Evolutionary conservation across 2,888 invertebrate genomes (phyloP), one percentile per base, ranked within the genome.

Genomic region (Apamea crenata): DNA sequence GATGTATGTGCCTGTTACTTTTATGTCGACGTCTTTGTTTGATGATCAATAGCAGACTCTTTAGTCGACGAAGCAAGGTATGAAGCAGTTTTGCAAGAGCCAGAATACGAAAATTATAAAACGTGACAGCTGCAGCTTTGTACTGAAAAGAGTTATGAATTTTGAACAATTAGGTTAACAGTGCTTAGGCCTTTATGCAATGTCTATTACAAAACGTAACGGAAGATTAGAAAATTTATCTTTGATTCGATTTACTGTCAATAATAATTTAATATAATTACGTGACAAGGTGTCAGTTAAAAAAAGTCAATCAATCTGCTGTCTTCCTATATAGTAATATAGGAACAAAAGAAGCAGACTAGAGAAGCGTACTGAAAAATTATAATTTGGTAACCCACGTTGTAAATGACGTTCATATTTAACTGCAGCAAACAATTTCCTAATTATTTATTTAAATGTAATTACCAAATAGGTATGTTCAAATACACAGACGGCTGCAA

Each of bases 1-100:
- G 81, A 83, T 90, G 89, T 87, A 83, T 88, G 83, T 85, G 82
- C 84, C 84, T 83, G 85, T 88, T 88, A 90, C 91, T 91, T 92
- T 91, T 91, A 89, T 90, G 89, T 88, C 90, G 88, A 83, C 90
- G 89, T 90, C 91, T 92, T 92, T 93, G 92, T 93, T 90, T 90
- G 90, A 90, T 90, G 90, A 91, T 90, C 87, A 89, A 88, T 88
- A 90, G 90, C 87, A 89, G 85, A 87, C 83, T 89, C 83, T 88
- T 90, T 87, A 82, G 90, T 86, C 83, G 85, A 88, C 87, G 87
- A 91, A 92, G 91, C 91, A 84, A 91, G 88, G 89, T 90, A 90
- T 92, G 88, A 83, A 92, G 85, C 75, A 84, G 91, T 92, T 93
- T 93, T 92, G 93, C 90, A 93, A 93, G 89, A 90, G 80, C 79